phyloP scores from a whole-genome alignment of 2,888 invertebrate species.

The Oscheius sp. region DNA sequence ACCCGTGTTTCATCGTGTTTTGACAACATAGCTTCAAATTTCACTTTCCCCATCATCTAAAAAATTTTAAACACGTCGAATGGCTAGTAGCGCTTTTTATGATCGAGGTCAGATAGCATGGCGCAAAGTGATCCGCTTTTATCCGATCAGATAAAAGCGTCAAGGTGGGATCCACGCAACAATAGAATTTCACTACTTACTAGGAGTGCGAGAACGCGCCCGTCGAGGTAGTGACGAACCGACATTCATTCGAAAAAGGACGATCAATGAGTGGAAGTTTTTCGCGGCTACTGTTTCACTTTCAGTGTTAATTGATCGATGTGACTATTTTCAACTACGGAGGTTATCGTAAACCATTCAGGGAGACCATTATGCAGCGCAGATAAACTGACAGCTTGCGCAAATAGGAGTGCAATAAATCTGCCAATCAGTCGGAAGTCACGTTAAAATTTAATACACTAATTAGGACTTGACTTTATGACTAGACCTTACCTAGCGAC shows the following conservation, averaged over 20 bases:
- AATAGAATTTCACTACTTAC: conserved; percentile 3
- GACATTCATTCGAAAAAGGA: background rate
- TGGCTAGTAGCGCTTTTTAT: conserved; percentile 25
- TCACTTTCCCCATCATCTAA: background rate
- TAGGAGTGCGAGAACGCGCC: conserved; percentile 7
- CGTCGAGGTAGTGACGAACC: background rate
- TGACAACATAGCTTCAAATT: background rate
- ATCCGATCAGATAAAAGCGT: conserved; percentile 25
- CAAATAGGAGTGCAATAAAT: conserved; percentile 11
- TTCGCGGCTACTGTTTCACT: conserved; percentile 3
- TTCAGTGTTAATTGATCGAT: background rate
- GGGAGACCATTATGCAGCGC: conserved; percentile 10
- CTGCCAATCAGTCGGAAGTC: background rate
- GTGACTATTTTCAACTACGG: too few relatives aligned
- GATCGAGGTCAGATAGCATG: conserved; percentile 34
- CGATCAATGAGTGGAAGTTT: background rate
- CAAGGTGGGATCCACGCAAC: conserved; percentile 7
- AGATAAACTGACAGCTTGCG: conserved; percentile 5
- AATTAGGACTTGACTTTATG: too few relatives aligned
- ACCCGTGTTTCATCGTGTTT: background rate
- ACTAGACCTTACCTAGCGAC: too few relatives aligned
- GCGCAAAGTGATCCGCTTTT: conserved; percentile 23
- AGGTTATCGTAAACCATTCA: background rate
- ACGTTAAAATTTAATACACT: background rate
- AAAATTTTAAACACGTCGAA: background rate